Evolutionary conservation across 2,888 invertebrate genomes (phyloP), one percentile per base, ranked within the genome.

Genomic region (Oscheius myriophilus): DNA sequence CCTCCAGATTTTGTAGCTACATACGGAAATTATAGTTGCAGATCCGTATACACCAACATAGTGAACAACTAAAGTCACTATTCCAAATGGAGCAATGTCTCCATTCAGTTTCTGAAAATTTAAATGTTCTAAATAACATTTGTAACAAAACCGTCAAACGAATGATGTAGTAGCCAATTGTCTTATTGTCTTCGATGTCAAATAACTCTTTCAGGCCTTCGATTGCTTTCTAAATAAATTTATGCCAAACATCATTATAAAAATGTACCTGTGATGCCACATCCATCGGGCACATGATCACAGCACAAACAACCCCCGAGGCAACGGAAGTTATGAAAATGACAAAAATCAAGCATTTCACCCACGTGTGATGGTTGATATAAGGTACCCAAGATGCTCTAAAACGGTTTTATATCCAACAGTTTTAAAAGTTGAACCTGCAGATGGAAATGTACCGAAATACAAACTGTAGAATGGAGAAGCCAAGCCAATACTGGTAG

Each of bases 111-210:
- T 61, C 61, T 61, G 21, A 49, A 61, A 33, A 21, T 43, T 43
- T 43, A 18, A 18, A 46, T 4, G 3, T 18, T 9, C 18, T 14
- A 43, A 43, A 43, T 43, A 14, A 43, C 12, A 43, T 46, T 14
- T n/a, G 46, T 4, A 46, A n/a, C 51, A n/a, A 14, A 51, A 61
- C 61, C 46, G 61, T 61, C 46, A 61, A 33, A 12, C 61, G 21
- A 21, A 61, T 61, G 16, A 61, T 49, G 33, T 61, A 61, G n/a
- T 61, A 61, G 11, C 61, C 61, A n/a, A 61, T 61, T 11, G 16
- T 23, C 9, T 46, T n/a, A 25, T 49, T 49, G 12, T 11, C 11
- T 2, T 16, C 18, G 2, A 61, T 23, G 9, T 46, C 46, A 21
- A 61, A 61, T 11, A 61, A 16, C 2, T 61, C 51, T 1, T 26